A percentile compares a stretch with the other conserved stretches of the same genome.
These are phyloP conservation scores for Eulemur macaco DNA, from an alignment of 2,113 vertebrate genomes.

Conservation along the genomic window DNA sequence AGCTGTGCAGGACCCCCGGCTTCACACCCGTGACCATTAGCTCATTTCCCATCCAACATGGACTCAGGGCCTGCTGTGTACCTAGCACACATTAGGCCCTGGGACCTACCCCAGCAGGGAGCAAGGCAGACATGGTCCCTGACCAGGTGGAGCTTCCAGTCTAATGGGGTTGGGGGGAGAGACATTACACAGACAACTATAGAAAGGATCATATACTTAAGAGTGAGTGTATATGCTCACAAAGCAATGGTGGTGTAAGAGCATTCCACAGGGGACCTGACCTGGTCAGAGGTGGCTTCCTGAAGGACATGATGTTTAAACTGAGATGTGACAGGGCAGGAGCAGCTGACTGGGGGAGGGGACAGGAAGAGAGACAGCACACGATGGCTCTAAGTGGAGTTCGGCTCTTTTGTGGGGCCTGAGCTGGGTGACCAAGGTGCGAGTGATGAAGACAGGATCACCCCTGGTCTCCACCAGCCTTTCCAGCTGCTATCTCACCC, in stretches of 20 bases:
- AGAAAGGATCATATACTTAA: not conserved
- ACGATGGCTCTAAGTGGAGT: not conserved
- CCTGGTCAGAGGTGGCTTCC: not conserved
- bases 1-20: not conserved
- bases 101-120: no score
- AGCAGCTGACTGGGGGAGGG: not conserved
- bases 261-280: not conserved
- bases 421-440: not conserved
- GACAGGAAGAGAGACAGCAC: not conserved
- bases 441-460: not conserved
- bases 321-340: not conserved
- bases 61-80: not conserved
- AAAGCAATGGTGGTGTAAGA: no score
- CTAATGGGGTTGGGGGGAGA: no score
- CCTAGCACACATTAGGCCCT: not conserved
- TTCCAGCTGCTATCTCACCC: not conserved
- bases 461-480: not conserved
- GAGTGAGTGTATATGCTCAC: fast-evolving
- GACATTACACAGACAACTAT: no score
- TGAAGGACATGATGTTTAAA: not conserved
- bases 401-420: not conserved
- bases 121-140: not conserved
- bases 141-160: not conserved
- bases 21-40: not conserved
- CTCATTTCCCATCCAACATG: not conserved